These are phyloP conservation scores for Pandemis corylana DNA, from an alignment of 2,888 invertebrate species.

Conservation along the genomic window DNA sequence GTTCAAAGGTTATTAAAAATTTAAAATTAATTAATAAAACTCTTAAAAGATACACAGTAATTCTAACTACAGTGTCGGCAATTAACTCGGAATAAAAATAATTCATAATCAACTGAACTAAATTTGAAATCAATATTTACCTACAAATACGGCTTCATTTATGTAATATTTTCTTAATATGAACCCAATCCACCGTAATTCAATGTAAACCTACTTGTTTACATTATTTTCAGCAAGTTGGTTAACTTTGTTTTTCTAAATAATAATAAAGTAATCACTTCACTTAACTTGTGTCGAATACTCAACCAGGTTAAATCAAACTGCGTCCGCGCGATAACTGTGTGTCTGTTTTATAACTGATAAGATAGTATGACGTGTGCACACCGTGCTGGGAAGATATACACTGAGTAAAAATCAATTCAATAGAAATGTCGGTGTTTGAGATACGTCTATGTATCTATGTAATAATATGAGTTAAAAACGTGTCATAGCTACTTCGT, in stretches of 20 bases:
- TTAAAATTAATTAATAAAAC: too few species aligned
- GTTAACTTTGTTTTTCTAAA: neutral
- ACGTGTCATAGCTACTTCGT: too few species aligned
- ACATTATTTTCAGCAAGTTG: neutral
- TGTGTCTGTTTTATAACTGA: slow-evolving; percentile 41
- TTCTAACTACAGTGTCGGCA: neutral
- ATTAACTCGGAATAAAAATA: neutral
- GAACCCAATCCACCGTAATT: neutral
- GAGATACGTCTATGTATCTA: neutral
- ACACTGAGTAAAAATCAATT: slow-evolving; percentile 30
- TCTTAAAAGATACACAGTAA: neutral
- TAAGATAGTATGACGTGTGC: slow-evolving; percentile 29
- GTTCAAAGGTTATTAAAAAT: neutral
- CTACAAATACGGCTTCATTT: neutral
- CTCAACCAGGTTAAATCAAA: slow-evolving; percentile 36
- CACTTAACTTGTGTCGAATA: neutral
- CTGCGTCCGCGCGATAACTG: slow-evolving; percentile 41
- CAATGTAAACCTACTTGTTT: neutral
- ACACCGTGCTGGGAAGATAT: slow-evolving; percentile 10
- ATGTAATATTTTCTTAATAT: neutral
- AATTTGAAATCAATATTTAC: neutral
- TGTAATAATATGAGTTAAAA: neutral
- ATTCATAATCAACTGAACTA: neutral
- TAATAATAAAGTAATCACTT: neutral
- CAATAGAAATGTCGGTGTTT: neutral